A percentile compares a stretch with the other conserved stretches of the same genome.
These are phyloP conservation scores for Ischnus inquisitorius DNA, from an alignment of 2,888 invertebrate species.

Conservation along the genomic window DNA sequence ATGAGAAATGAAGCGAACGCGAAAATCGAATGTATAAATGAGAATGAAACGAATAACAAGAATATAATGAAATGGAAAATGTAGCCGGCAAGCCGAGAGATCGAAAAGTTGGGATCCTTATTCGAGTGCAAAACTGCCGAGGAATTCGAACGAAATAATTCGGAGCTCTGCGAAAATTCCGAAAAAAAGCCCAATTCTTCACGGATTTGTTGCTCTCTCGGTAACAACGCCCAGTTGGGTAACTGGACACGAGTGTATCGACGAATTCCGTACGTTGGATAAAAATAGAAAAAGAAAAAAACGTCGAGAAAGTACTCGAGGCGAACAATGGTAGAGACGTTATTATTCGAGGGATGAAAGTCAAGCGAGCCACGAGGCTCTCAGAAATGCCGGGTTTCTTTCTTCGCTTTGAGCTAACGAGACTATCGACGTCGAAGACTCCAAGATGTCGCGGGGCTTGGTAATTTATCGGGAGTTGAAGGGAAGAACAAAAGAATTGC, in stretches of 20 bases:
- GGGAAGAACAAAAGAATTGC: slow-evolving; percentile 24
- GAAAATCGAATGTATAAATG: no score
- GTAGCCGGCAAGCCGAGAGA: background rate
- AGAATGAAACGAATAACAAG: no score
- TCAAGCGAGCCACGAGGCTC: background rate
- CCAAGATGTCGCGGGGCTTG: background rate
- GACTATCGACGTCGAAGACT: slow-evolving; percentile 31
- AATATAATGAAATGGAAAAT: slow-evolving; percentile 19
- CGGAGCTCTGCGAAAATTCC: background rate
- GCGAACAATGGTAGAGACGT: slow-evolving; percentile 8
- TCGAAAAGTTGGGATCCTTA: background rate
- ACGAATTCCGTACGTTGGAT: background rate
- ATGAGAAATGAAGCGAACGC: slow-evolving; percentile 28
- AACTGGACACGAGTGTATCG: slow-evolving; percentile 11
- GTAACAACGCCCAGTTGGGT: background rate
- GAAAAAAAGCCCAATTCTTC: slow-evolving; percentile 1
- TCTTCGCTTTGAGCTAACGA: slow-evolving; percentile 5
- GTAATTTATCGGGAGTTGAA: background rate
- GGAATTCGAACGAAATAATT: slow-evolving; percentile 1
- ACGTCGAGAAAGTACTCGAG: background rate
- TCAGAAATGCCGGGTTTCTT: background rate
- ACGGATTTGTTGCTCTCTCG: slow-evolving; percentile 1
- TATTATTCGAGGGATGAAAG: slow-evolving; percentile 11
- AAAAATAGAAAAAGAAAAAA: background rate
- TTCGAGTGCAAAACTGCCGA: background rate